phyloP scores from a whole-genome alignment of 2,797 vertebrate genomes.

The Schizothorax lantsangensis region DNA sequence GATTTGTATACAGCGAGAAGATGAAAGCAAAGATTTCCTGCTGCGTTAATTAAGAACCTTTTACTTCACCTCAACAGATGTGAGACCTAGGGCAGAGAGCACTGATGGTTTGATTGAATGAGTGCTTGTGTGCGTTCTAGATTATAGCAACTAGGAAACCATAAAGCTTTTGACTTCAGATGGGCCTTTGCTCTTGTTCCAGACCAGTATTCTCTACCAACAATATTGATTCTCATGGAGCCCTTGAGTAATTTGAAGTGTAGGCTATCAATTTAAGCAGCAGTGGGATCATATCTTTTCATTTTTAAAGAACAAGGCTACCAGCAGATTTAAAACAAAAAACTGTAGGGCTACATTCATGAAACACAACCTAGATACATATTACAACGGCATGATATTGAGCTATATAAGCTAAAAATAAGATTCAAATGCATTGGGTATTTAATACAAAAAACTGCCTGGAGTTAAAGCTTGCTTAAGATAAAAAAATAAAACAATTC shows the following conservation, averaged over 20 bases:
- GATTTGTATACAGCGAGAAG: slow-evolving; percentile 11
- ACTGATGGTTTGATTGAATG: slow-evolving; percentile 11
- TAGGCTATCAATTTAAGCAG: slow-evolving; percentile 7
- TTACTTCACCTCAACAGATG: slow-evolving; percentile 24
- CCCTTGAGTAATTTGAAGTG: slow-evolving; percentile 3
- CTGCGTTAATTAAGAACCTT: slow-evolving; percentile 4
- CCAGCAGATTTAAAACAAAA: neutral
- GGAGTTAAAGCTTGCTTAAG: neutral
- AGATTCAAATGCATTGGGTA: neutral
- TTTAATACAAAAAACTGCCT: no score
- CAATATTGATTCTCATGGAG: slow-evolving; percentile 10
- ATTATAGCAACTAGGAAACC: slow-evolving; percentile 2
- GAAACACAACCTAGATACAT: neutral
- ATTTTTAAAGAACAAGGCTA: neutral
- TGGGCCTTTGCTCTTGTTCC: slow-evolving; percentile 9
- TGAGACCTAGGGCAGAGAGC: slow-evolving; percentile 6
- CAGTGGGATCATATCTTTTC: neutral
- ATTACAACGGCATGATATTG: neutral
- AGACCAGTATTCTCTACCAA: slow-evolving; percentile 11
- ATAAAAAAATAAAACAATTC: neutral
- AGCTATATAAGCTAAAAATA: neutral
- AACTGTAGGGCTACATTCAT: neutral
- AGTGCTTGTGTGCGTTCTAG: neutral
- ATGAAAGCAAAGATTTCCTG: slow-evolving; percentile 12
- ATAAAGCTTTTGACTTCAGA: slow-evolving; percentile 21